A percentile compares a stretch with the other conserved stretches of the same genome.
Evolutionary conservation across 2,797 vertebrate genomes (phyloP).

Genomic region (Ptychadena robeensis): DNA sequence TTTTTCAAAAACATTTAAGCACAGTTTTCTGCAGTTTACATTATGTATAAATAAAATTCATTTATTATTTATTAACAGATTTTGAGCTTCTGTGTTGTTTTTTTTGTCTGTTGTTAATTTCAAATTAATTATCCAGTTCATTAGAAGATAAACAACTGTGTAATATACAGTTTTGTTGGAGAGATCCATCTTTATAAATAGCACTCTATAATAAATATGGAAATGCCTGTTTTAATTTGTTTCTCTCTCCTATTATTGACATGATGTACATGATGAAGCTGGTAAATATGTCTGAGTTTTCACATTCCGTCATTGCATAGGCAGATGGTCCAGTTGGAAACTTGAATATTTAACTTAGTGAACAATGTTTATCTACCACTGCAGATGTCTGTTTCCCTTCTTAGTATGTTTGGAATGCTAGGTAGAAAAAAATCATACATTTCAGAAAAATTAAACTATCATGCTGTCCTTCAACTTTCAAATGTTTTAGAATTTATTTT

Average conservation of each 20-base stretch:
- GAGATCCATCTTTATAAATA: constrained; percentile 4
- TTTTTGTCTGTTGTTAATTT: not conserved
- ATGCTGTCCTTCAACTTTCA: not conserved
- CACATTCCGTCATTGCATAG: not conserved
- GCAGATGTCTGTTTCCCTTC: constrained; percentile 25
- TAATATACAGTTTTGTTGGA: constrained; percentile 6
- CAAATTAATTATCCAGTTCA: constrained; percentile 4
- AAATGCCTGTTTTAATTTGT: constrained; percentile 32
- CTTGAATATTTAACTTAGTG: constrained; percentile 45
- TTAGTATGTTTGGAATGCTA: constrained; percentile 6
- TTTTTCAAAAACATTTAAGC: too few relatives aligned
- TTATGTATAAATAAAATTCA: too few relatives aligned
- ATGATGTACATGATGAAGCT: constrained; percentile 32
- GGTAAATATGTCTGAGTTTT: constrained; percentile 13
- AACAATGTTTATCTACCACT: constrained; percentile 25
- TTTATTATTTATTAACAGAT: too few relatives aligned
- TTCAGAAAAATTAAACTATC: not conserved
- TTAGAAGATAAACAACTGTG: constrained; percentile 7
- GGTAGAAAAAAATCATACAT: not conserved
- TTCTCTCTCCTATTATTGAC: constrained; percentile 48
- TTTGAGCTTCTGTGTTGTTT: not conserved
- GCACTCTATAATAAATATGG: constrained; percentile 1
- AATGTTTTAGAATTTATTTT: not conserved
- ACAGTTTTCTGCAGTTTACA: too few relatives aligned
- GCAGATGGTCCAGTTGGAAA: constrained; percentile 44